These are phyloP conservation scores for Caenorhabditis sp. DNA, from an alignment of 2,888 invertebrate species.

Conservation along the genomic window DNA sequence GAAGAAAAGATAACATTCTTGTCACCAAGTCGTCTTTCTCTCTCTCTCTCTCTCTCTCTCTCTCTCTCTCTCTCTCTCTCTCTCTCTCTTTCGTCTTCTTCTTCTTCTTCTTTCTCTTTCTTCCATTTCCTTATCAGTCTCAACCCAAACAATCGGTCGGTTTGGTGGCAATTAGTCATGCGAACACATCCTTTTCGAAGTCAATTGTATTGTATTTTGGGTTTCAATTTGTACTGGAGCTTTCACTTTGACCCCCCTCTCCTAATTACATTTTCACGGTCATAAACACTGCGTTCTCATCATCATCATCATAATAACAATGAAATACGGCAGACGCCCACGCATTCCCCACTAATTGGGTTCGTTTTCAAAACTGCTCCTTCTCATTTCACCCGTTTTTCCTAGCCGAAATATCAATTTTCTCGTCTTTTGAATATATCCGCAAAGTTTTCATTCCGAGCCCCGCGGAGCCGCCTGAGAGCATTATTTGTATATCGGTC, in stretches of 20 bases:
- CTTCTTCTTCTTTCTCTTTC: not conserved
- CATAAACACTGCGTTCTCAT: constrained; percentile 10
- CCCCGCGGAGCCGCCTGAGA: too few relatives aligned
- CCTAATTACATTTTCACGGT: constrained; percentile 37
- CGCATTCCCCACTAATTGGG: not conserved
- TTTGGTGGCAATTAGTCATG: constrained; percentile 51
- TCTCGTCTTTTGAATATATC: too few relatives aligned
- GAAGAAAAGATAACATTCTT: too few relatives aligned
- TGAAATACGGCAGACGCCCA: constrained; percentile 14
- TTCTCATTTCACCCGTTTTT: too few relatives aligned
- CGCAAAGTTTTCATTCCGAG: too few relatives aligned
- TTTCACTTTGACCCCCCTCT: not conserved
- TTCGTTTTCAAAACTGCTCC: too few relatives aligned
- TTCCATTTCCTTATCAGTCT: not conserved
- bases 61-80: constrained; percentile 8
- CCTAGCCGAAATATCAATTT: too few relatives aligned
- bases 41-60: constrained; percentile 12
- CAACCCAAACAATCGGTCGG: too few relatives aligned
- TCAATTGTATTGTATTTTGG: too few relatives aligned
- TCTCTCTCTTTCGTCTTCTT: constrained; percentile 2
- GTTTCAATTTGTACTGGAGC: too few relatives aligned
- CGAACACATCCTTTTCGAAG: constrained; percentile 17
- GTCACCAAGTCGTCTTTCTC: constrained; percentile 15
- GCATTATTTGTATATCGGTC: too few relatives aligned
- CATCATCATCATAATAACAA: constrained; percentile 22